A percentile compares a stretch with the other conserved stretches of the same genome.
Evolutionary conservation across 1,140 invertebrate genomes (phyloP).

Genomic region (Drosophila yakuba): DNA sequence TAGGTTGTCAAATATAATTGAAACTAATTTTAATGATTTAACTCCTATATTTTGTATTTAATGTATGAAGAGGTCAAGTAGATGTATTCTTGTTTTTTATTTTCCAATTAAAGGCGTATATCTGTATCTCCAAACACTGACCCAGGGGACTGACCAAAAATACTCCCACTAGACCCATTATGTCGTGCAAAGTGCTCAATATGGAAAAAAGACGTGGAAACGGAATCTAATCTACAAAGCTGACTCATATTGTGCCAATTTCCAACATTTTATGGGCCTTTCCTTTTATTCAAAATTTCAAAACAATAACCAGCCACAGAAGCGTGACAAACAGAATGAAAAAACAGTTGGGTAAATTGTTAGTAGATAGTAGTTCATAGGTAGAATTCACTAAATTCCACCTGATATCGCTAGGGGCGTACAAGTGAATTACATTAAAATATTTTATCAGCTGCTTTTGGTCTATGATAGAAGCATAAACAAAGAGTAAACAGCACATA

Average conservation of each 20-base stretch:
- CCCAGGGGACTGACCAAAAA: slow-evolving; percentile 8
- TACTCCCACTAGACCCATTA: slow-evolving; percentile 47
- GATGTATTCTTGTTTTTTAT: neutral
- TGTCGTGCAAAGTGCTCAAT: too few species aligned
- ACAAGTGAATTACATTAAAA: slow-evolving; percentile 37
- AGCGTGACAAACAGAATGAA: slow-evolving; percentile 55
- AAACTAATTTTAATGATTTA: too few species aligned
- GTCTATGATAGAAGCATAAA: slow-evolving; percentile 25
- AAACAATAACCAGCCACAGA: slow-evolving; percentile 48
- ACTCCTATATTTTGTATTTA: too few species aligned
- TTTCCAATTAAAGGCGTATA: slow-evolving; percentile 11
- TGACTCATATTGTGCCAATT: slow-evolving; percentile 65
- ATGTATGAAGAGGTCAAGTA: too few species aligned
- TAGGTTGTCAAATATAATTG: too few species aligned
- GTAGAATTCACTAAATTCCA: slow-evolving; percentile 23
- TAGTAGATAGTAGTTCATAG: slow-evolving; percentile 7
- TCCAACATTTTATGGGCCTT: slow-evolving; percentile 15
- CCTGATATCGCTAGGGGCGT: slow-evolving; percentile 12
- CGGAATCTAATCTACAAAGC: slow-evolving; percentile 61
- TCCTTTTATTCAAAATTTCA: slow-evolving; percentile 59
- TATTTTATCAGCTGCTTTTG: slow-evolving; percentile 65
- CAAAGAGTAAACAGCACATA: slow-evolving; percentile 23
- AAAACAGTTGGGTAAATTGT: slow-evolving; percentile 66
- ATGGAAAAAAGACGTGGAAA: slow-evolving; percentile 16
- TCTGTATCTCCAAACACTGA: neutral